phyloP scores from a whole-genome alignment of 92 coral and sea anemone genomes.

The Paramuricea clavata region DNA sequence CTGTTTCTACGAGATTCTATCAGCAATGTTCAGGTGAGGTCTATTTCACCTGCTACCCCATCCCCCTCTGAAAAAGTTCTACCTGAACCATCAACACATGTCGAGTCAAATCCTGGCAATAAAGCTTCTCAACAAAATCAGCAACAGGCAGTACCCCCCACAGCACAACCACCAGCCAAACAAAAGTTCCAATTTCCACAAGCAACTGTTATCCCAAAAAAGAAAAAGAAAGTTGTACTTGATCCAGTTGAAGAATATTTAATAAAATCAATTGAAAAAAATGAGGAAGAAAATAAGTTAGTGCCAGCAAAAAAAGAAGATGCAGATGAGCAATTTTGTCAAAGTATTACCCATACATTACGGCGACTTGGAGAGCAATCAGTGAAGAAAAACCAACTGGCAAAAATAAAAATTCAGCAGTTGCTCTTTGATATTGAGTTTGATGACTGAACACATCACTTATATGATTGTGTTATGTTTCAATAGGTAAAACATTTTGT shows the following conservation, averaged over 20 bases:
- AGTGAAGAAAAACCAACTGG: slow-evolving; percentile 25
- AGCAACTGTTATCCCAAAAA: slow-evolving; percentile 26
- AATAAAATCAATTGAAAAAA: slow-evolving; percentile 26
- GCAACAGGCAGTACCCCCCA: no score
- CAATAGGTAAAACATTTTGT: slow-evolving; percentile 3
- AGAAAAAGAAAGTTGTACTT: slow-evolving; percentile 31
- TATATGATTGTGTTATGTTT: background rate
- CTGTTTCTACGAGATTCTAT: slow-evolving; percentile 6
- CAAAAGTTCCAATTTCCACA: slow-evolving; percentile 18
- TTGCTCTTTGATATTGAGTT: slow-evolving; percentile 13
- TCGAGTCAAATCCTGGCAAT: background rate
- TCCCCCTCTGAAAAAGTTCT: background rate
- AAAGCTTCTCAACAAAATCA: no score
- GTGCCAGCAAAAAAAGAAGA: background rate
- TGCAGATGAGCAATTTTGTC: slow-evolving; percentile 38
- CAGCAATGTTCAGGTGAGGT: slow-evolving; percentile 1
- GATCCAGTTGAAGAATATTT: slow-evolving; percentile 25
- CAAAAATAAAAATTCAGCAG: slow-evolving; percentile 29
- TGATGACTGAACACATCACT: background rate
- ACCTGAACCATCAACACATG: background rate
- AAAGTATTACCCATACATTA: slow-evolving; percentile 24
- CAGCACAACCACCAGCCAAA: background rate
- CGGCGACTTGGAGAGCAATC: slow-evolving; percentile 17
- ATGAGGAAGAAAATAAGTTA: slow-evolving; percentile 17
- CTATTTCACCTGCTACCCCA: background rate